These are phyloP conservation scores for Halcyon malimbica DNA, from an alignment of 2,113 vertebrate genomes.

Conservation along the genomic window DNA sequence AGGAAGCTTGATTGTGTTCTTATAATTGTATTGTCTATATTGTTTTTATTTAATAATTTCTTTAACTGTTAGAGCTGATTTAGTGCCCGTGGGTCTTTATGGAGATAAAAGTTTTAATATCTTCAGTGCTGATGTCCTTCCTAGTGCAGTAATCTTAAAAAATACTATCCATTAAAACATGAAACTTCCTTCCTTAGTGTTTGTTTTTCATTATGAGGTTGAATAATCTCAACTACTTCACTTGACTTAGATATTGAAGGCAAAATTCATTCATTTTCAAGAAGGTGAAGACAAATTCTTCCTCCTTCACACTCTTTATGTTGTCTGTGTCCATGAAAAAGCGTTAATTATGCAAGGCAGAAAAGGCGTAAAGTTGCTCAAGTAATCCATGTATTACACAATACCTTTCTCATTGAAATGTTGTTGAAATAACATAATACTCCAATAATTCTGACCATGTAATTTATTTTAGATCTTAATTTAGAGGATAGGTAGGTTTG, in stretches of 20 bases:
- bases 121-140: background rate
- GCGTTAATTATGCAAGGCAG: background rate
- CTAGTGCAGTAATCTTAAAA: background rate
- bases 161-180: background rate
- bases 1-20: background rate
- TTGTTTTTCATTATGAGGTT: background rate
- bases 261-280: background rate
- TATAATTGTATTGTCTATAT: background rate
- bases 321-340: background rate
- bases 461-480: background rate
- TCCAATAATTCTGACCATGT: background rate
- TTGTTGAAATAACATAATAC: background rate
- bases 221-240: background rate
- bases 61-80: background rate
- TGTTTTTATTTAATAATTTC: background rate
- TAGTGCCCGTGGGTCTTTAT: background rate
- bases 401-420: background rate
- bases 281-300: background rate
- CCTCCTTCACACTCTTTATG: background rate
- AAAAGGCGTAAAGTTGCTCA: background rate
- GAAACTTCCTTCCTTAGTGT: background rate
- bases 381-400: background rate
- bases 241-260: background rate
- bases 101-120: background rate
- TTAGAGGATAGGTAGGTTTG: background rate